Percentiles rank a stretch among this genome's conserved stretches.
phyloP scores from a whole-genome alignment of 2,888 invertebrate species.

The Tenthredo notha region DNA sequence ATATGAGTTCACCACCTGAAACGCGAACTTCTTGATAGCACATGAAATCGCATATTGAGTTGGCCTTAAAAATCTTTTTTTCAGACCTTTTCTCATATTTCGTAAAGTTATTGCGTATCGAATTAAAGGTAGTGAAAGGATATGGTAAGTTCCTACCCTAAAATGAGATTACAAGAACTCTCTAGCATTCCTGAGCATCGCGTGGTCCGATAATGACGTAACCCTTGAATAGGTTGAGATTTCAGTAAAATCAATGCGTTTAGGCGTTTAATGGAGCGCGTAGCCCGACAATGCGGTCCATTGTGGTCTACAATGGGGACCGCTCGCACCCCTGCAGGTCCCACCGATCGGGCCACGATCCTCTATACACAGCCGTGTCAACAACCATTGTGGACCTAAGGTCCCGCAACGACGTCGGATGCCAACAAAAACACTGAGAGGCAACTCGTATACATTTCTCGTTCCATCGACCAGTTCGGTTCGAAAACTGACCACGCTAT shows the following conservation, averaged over 20 bases:
- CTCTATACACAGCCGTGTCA: slow-evolving; percentile 52
- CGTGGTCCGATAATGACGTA: slow-evolving; percentile 50
- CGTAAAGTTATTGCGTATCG: background rate
- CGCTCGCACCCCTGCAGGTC: slow-evolving; percentile 50
- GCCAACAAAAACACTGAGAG: slow-evolving; percentile 49
- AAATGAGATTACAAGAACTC: slow-evolving; percentile 16
- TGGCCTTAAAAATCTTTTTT: background rate
- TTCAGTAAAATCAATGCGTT: slow-evolving; percentile 53
- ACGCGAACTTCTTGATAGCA: background rate
- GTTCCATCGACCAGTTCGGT: slow-evolving; percentile 25
- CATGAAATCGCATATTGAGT: background rate
- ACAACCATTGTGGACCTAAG: slow-evolving; percentile 52
- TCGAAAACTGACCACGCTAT: background rate
- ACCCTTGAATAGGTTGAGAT: slow-evolving; percentile 48
- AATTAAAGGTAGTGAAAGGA: background rate
- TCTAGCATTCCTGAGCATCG: slow-evolving; percentile 45
- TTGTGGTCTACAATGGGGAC: slow-evolving; percentile 52
- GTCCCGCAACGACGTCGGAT: slow-evolving; percentile 49
- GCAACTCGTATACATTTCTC: slow-evolving; percentile 44
- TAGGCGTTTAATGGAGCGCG: slow-evolving; percentile 53
- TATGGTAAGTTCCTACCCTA: background rate
- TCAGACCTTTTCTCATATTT: background rate
- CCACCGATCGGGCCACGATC: slow-evolving; percentile 50
- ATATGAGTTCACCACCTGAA: background rate
- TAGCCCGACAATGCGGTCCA: slow-evolving; percentile 45